Evolutionary conservation across 2,888 invertebrate genomes (phyloP), one percentile per base, ranked within the genome.

Genomic region (Hypomecis atomaria): DNA sequence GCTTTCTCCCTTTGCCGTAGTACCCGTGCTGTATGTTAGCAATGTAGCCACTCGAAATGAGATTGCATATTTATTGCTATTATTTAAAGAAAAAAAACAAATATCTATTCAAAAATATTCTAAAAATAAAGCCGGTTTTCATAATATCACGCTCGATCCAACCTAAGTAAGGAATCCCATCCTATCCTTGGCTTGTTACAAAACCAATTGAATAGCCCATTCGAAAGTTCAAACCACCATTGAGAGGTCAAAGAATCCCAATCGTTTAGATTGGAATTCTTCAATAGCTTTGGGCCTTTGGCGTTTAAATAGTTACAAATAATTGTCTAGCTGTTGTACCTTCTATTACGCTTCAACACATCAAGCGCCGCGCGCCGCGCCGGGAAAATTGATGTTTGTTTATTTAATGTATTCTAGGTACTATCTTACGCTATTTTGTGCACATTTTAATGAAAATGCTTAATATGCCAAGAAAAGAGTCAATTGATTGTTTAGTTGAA

Each of bases 251-350:
- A 56, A 47, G 47, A 56, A 56, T 40, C 23, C 33, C 47, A 45
- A 56, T 47, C 56, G 56, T 56, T 56, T 38, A 13, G 56, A 56
- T 56, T 56, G 56, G 56, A 56, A 56, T 56, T 56, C 56, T 56
- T 47, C 8, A 7, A n/a, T 33, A 56, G 56, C 56, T 47, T 56
- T 56, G 47, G 45, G 47, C 47, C 56, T 47, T 47, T 56, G 56
- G 40, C 40, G 56, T 47, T 56, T 47, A 56, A 56, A 56, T 56
- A 56, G 56, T 56, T 56, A 47, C 33, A 47, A 56, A 47, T 56
- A 56, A 56, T 38, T 55, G 47, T 47, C 40, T 55, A 6, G 13
- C 37, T 56, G 38, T 38, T n/a, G 36, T 11, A 0, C 34, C 38
- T 33, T 36, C 43, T 23, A 44, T 11, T 53, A 54, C 34, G n/a